These are phyloP conservation scores for Parauchenoglanis ngamensis DNA, from an alignment of 2,797 vertebrate species.

Conservation along the genomic window DNA sequence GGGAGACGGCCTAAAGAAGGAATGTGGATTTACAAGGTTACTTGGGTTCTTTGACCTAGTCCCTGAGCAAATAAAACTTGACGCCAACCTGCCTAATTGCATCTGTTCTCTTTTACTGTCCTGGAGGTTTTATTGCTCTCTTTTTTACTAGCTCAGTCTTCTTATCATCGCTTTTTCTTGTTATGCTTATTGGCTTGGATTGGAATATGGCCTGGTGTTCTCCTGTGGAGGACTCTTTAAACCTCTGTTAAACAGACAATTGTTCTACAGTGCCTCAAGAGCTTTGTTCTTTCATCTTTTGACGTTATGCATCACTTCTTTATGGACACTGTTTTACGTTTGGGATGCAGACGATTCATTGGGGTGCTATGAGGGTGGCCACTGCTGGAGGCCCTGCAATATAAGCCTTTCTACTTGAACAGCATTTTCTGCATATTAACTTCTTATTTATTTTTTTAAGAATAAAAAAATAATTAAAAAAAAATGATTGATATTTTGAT, in stretches of 20 bases:
- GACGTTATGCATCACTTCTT: conserved; percentile 38
- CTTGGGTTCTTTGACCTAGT: conserved; percentile 60
- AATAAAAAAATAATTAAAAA: background rate
- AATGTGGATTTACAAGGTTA: conserved; percentile 62
- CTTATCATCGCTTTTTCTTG: conserved; percentile 19
- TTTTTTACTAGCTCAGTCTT: conserved; percentile 30
- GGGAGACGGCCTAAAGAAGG: conserved; percentile 52
- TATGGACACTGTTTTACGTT: background rate
- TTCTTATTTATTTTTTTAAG: background rate
- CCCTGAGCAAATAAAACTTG: conserved; percentile 60
- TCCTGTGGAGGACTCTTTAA: conserved; percentile 18
- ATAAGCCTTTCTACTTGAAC: background rate
- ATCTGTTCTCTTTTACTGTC: conserved; percentile 59
- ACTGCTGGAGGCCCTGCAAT: background rate
- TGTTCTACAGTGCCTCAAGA: conserved; percentile 12
- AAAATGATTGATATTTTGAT: background rate
- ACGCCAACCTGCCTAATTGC: conserved; percentile 63
- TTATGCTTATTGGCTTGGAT: conserved; percentile 14
- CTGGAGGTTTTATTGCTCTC: conserved; percentile 52
- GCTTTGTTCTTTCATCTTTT: conserved; percentile 28
- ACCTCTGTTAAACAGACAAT: conserved; percentile 6
- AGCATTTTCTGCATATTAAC: background rate
- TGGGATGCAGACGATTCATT: background rate
- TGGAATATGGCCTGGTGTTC: conserved; percentile 20
- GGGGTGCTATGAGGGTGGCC: background rate